Evolutionary conservation across 1,140 invertebrate genomes (phyloP), one percentile per base, ranked within the genome.

Genomic region (Lepidurus couesii): DNA sequence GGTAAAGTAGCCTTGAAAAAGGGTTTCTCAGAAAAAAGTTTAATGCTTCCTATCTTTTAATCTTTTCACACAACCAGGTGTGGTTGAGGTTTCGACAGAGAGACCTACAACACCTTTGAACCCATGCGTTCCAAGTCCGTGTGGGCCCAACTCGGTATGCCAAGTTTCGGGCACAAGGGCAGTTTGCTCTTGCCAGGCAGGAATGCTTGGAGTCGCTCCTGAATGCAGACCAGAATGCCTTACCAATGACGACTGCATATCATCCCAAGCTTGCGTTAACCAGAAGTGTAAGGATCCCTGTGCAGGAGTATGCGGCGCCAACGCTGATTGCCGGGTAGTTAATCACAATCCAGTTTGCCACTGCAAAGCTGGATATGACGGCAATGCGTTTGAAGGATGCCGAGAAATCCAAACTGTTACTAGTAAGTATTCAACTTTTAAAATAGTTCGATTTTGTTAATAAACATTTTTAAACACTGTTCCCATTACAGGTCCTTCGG

Each of bases 181-280:
- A 10, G 21, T 47, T 8, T 80, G 79, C 16, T 13, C 53, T 7
- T 77, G 82, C 82, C 16, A 91, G 6, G 91, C 92, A 84, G 87
- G 87, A 81, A 91, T 87, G 82, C 85, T 88, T 24, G 90, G 90
- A 7, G 24, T 75, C n/a, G 90, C 92, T 84, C 92, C 92, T 65
- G 89, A 89, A 80, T 92, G 91, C 84, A 85, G 92, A 80, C 93
- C 93, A n/a, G 93, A 95, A 84, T 95, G 93, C 84, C 90, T 93
- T 0, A 88, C 93, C 82, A 95, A 93, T 83, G 90, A 92, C 1
- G 93, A 95, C 79, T 95, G 93, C 84, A 86, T 91, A 5, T 87
- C 90, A 9, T 89, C 89, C 81, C 86, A 87, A 80, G 90, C 92
- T 34, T 94, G 92, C 82, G 86, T 91, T n/a, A 90, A 91, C 81